A percentile compares a stretch with the other conserved stretches of the same genome.
Evolutionary conservation across 2,888 invertebrate species (phyloP).

Genomic region (Cosmia pyralina): DNA sequence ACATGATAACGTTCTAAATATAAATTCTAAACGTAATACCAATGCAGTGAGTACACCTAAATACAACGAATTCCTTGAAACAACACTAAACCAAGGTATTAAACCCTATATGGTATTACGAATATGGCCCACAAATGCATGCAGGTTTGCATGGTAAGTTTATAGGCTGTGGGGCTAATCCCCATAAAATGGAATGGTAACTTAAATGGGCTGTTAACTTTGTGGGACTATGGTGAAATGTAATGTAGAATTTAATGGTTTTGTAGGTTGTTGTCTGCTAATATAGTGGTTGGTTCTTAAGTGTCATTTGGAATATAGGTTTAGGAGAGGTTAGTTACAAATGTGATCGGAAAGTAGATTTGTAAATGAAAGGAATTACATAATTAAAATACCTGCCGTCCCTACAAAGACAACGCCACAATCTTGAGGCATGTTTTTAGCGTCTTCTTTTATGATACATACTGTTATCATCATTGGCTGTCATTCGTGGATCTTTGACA

Average conservation of each 20-base stretch:
- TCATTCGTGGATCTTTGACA: too few species aligned
- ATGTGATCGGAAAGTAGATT: conserved; percentile 6
- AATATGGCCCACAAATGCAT: conserved; percentile 23
- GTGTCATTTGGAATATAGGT: background rate
- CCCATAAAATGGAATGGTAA: conserved; percentile 56
- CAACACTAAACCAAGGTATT: conserved; percentile 28
- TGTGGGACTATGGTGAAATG: conserved; percentile 26
- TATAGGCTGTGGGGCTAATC: conserved; percentile 42
- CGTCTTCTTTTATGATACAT: background rate
- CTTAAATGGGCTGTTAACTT: conserved; percentile 51
- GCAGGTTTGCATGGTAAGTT: conserved; percentile 25
- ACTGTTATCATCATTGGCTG: too few species aligned
- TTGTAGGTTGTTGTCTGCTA: conserved; percentile 4
- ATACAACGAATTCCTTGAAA: conserved; percentile 12
- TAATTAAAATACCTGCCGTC: background rate
- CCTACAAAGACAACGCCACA: fast-evolving
- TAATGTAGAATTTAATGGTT: conserved; percentile 41
- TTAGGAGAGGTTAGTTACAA: conserved; percentile 10
- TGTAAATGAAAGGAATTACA: background rate
- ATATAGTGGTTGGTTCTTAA: conserved; percentile 20
- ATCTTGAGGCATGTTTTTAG: background rate
- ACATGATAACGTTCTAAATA: background rate
- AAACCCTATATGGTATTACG: conserved; percentile 25
- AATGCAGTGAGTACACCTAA: background rate
- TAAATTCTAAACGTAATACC: background rate